These are phyloP conservation scores for Porites lutea DNA, from an alignment of 64 coral and sea anemone genomes.

Conservation along the genomic window DNA sequence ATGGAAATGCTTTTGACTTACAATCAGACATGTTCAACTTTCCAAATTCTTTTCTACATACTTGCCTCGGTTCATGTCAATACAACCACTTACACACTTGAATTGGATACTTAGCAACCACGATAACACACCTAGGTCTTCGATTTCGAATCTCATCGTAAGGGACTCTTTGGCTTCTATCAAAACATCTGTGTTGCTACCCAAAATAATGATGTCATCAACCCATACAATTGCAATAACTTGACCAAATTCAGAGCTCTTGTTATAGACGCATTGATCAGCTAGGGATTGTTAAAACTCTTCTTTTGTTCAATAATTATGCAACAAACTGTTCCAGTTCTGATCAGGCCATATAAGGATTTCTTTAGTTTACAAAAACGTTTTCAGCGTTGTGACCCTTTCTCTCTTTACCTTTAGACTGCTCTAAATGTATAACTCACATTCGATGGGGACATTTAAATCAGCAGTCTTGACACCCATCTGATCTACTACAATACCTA, in stretches of 20 bases:
- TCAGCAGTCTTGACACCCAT: neutral
- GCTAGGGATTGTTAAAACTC: neutral
- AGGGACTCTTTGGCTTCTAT: slow-evolving; percentile 51
- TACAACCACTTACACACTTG: slow-evolving; percentile 24
- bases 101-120: slow-evolving; percentile 54
- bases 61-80: slow-evolving; percentile 40
- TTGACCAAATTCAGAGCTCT: neutral
- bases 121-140: slow-evolving; percentile 52
- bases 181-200: slow-evolving; percentile 30
- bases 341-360: neutral
- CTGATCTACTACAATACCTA: neutral
- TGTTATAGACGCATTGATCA: slow-evolving; percentile 21
- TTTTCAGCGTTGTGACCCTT: neutral
- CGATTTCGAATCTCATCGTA: slow-evolving; percentile 54
- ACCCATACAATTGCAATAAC: slow-evolving; percentile 65
- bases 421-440: slow-evolving; percentile 27
- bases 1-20: slow-evolving; percentile 58
- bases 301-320: neutral
- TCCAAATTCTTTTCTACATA: slow-evolving; percentile 41
- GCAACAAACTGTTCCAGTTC: slow-evolving; percentile 39
- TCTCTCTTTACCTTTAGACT: slow-evolving; percentile 16
- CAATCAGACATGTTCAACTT: slow-evolving; percentile 64
- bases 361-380: neutral
- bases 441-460: neutral
- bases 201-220: slow-evolving; percentile 51